A percentile compares a stretch with the other conserved stretches of the same genome.
These are phyloP conservation scores for Catharus ustulatus DNA, from an alignment of 2,797 vertebrate genomes.

Conservation along the genomic window DNA sequence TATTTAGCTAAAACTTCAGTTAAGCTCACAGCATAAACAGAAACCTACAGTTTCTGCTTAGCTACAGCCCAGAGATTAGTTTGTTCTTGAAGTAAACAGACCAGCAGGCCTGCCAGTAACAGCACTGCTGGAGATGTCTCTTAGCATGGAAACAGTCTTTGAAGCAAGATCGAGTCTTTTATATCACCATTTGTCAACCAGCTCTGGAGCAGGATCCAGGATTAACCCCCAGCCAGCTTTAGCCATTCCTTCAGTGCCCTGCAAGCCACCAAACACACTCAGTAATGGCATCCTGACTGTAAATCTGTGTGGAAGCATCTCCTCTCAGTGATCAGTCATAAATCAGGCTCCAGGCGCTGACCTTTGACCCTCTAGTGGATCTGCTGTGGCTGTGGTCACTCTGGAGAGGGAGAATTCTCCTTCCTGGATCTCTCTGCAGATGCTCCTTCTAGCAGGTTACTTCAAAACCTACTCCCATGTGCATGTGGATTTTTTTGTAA, in stretches of 20 bases:
- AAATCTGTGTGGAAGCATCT: neutral
- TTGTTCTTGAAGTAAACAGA: conserved; percentile 17
- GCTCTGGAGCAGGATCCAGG: neutral
- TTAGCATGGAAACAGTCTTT: neutral
- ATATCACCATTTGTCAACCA: conserved; percentile 7
- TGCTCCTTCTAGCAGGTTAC: neutral
- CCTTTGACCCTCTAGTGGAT: neutral
- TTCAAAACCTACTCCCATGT: neutral
- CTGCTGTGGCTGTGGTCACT: neutral
- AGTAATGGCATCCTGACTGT: neutral
- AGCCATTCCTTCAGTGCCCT: neutral
- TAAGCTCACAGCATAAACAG: neutral
- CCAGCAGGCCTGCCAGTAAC: neutral
- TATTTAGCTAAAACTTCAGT: neutral
- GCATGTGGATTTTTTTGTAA: neutral
- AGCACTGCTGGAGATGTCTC: neutral
- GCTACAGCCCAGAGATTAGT: conserved; percentile 6
- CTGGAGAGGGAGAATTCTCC: neutral
- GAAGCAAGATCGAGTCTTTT: neutral
- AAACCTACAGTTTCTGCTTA: neutral
- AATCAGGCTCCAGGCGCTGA: neutral
- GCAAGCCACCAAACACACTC: neutral
- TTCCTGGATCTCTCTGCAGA: neutral
- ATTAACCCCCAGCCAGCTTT: conserved; percentile 20
- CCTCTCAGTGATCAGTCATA: neutral